phyloP scores from a whole-genome alignment of 1,140 invertebrate genomes.

The Matsumurasca onukii region DNA sequence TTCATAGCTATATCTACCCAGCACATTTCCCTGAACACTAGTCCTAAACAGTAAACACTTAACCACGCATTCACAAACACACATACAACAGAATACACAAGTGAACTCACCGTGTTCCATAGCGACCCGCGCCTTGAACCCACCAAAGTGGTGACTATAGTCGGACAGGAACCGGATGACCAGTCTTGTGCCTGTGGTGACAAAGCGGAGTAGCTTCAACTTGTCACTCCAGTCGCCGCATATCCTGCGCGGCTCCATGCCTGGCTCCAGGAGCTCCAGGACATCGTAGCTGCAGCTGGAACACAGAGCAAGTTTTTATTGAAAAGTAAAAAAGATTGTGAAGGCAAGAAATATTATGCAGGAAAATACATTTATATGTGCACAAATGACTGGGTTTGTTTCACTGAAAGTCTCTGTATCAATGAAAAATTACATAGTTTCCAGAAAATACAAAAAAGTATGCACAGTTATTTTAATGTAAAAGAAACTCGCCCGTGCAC shows the following conservation, averaged over 20 bases:
- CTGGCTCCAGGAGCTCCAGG: constrained; percentile 33
- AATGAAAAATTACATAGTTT: too few species aligned
- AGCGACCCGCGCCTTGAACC: constrained; percentile 65
- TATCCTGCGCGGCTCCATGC: constrained; percentile 49
- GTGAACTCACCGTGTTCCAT: constrained; percentile 63
- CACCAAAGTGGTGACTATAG: constrained; percentile 68
- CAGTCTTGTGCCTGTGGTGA: constrained; percentile 54
- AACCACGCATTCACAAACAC: neutral
- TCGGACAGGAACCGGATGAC: constrained; percentile 67
- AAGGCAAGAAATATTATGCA: too few species aligned
- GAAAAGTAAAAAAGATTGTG: constrained; percentile 19
- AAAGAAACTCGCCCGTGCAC: too few species aligned
- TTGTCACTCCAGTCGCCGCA: constrained; percentile 75
- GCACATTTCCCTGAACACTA: too few species aligned
- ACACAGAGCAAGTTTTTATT: too few species aligned
- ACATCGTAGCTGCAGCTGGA: constrained; percentile 36
- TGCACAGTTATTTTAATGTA: too few species aligned
- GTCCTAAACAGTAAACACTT: neutral
- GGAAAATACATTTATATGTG: too few species aligned
- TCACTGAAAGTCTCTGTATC: too few species aligned
- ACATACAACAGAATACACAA: neutral
- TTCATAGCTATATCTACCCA: too few species aligned
- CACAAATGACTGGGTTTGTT: too few species aligned
- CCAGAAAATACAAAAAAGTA: too few species aligned
- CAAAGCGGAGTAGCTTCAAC: constrained; percentile 67